Conservation (phyloP, 2,113 vertebrate species). For the Neodontobutis hainanensis region DNA sequence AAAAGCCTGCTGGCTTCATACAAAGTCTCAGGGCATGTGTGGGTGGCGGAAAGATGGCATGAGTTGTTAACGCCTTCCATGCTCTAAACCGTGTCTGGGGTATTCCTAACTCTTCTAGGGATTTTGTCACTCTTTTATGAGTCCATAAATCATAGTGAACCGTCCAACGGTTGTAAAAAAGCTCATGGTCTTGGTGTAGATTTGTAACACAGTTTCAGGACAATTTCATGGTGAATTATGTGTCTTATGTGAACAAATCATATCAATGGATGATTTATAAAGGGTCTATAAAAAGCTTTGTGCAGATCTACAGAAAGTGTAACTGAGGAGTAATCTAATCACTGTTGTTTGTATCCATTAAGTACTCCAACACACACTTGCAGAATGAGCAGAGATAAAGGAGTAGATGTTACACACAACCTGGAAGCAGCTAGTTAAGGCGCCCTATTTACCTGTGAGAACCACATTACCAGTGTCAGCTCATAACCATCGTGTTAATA, state of each 20-base stretch:
- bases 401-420: slow-evolving; percentile 2
- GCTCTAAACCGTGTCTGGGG: slow-evolving; percentile 26
- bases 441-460: slow-evolving; percentile 30
- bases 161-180: slow-evolving; percentile 27
- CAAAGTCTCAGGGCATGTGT: slow-evolving; percentile 48
- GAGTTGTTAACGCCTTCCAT: slow-evolving; percentile 44
- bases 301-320: not conserved
- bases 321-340: slow-evolving; percentile 6
- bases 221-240: slow-evolving; percentile 31
- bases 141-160: slow-evolving; percentile 38
- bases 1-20: slow-evolving; percentile 44
- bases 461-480: slow-evolving; percentile 43
- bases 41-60: slow-evolving; percentile 43
- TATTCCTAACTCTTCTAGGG: slow-evolving; percentile 46
- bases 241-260: slow-evolving; percentile 18
- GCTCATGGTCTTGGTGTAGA: slow-evolving; percentile 17
- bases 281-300: slow-evolving; percentile 19
- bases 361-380: not conserved
- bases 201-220: slow-evolving; percentile 26
- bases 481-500: slow-evolving; percentile 66
- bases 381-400: not conserved
- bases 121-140: slow-evolving; percentile 30
- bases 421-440: slow-evolving; percentile 37
- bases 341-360: not conserved
- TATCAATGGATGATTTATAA: slow-evolving; percentile 36